A percentile compares a stretch with the other conserved stretches of the same genome.
These are phyloP conservation scores for Trematocara stigmaticum DNA, from an alignment of 2,113 vertebrate genomes.

Conservation along the genomic window DNA sequence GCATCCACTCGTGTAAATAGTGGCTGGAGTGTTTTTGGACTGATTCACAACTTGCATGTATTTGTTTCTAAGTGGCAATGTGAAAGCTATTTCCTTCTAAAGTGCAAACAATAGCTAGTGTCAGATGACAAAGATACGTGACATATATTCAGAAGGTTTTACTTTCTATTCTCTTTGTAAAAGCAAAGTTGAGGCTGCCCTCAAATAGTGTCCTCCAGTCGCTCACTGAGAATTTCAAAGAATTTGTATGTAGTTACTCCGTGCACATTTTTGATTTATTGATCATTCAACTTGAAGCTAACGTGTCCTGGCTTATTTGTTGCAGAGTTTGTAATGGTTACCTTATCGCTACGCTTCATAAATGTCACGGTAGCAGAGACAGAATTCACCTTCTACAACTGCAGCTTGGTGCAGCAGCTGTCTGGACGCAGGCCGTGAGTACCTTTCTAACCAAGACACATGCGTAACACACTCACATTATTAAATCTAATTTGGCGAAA, in stretches of 20 bases:
- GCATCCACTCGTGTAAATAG: not conserved
- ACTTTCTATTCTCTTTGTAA: not conserved
- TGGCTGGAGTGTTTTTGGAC: not conserved
- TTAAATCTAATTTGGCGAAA: not conserved
- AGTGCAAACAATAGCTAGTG: not conserved
- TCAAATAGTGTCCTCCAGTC: too few relatives aligned
- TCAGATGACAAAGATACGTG: not conserved
- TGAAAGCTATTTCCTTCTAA: not conserved
- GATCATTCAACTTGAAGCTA: not conserved
- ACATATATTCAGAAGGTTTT: not conserved
- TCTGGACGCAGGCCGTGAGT: conserved; percentile 87
- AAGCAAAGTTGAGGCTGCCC: not conserved
- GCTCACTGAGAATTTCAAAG: not conserved
- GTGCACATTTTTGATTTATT: not conserved
- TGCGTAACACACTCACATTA: not conserved
- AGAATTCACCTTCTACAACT: conserved; percentile 90
- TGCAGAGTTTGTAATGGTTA: conserved; percentile 85
- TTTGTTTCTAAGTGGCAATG: not conserved
- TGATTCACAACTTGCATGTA: not conserved
- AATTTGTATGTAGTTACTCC: not conserved
- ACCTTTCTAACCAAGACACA: not conserved
- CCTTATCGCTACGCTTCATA: conserved; percentile 83
- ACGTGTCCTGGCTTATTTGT: not conserved
- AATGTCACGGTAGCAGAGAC: conserved; percentile 79
- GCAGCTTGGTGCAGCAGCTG: conserved; percentile 80